These are phyloP conservation scores for Helobdella robusta DNA, from an alignment of 2,888 invertebrate species.

Conservation along the genomic window DNA sequence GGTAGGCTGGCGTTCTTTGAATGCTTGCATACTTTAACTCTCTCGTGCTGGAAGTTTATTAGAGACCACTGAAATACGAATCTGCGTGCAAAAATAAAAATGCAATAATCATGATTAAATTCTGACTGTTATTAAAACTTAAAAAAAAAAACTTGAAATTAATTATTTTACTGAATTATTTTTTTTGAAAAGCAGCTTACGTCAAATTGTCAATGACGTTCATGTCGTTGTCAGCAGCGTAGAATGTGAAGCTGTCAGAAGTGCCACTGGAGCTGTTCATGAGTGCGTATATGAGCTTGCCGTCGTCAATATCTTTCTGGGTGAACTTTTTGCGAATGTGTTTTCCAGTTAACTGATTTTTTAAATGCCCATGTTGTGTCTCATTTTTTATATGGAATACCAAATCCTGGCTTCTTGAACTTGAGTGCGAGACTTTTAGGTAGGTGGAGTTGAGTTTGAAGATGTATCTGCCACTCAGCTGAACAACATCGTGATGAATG, in stretches of 20 bases:
- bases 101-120: too few species aligned
- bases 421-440: conserved; percentile 42
- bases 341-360: conserved; percentile 42
- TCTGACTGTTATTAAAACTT: too few species aligned
- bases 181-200: too few species aligned
- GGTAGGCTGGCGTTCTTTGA: too few species aligned
- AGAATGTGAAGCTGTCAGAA: conserved; percentile 44
- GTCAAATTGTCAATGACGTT: conserved; percentile 42
- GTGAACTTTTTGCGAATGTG: conserved; percentile 42
- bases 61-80: too few species aligned
- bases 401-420: conserved; percentile 39
- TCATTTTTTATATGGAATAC: conserved; percentile 41
- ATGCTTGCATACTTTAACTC: too few species aligned
- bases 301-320: conserved; percentile 46
- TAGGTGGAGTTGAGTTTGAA: conserved; percentile 41
- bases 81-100: too few species aligned
- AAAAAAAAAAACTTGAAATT: too few species aligned
- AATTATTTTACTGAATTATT: too few species aligned
- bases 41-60: too few species aligned
- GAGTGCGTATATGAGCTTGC: conserved; percentile 41
- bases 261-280: conserved; percentile 38
- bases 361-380: conserved; percentile 44
- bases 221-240: conserved; percentile 40
- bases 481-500: conserved; percentile 41
- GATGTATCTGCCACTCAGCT: conserved; percentile 38